A percentile compares a stretch with the other conserved stretches of the same genome.
Conservation (phyloP, 2,888 invertebrate species). For the Bimastos eiseni region DNA sequence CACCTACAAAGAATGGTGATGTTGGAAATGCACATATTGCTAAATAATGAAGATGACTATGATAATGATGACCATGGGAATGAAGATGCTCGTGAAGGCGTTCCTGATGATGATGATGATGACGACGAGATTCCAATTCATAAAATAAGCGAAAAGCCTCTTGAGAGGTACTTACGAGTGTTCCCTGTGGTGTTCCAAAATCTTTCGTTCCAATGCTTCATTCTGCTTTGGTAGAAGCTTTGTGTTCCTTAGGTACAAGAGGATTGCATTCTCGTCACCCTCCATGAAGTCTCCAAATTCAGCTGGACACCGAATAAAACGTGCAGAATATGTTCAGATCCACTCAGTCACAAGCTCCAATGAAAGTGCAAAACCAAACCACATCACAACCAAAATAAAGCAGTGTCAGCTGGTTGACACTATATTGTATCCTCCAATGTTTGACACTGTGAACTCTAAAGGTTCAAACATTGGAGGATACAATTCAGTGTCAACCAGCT, state of each 20-base stretch:
- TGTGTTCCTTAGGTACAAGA: constrained; percentile 90
- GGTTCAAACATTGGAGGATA: no score
- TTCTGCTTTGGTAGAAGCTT: constrained; percentile 85
- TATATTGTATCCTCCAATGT: not conserved
- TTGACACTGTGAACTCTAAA: not conserved
- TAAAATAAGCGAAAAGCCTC: not conserved
- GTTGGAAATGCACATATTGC: not conserved
- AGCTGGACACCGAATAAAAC: constrained; percentile 66
- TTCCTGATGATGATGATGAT: not conserved
- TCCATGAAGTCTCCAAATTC: constrained; percentile 75
- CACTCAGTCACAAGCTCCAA: not conserved
- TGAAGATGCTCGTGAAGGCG: not conserved
- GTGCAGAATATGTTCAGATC: not conserved
- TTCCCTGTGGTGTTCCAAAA: constrained; percentile 98
- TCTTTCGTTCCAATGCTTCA: constrained; percentile 83
- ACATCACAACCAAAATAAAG: not conserved
- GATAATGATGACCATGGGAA: not conserved
- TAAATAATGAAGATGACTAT: not conserved
- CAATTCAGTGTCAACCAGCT: no score
- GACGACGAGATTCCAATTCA: not conserved
- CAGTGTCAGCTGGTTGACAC: not conserved
- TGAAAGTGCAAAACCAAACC: not conserved
- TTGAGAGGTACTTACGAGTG: constrained; percentile 79
- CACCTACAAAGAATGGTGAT: not conserved
- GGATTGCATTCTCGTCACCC: constrained; percentile 66